Evolutionary conservation across 2,797 vertebrate species (phyloP).

Genomic region (Anabas testudineus): DNA sequence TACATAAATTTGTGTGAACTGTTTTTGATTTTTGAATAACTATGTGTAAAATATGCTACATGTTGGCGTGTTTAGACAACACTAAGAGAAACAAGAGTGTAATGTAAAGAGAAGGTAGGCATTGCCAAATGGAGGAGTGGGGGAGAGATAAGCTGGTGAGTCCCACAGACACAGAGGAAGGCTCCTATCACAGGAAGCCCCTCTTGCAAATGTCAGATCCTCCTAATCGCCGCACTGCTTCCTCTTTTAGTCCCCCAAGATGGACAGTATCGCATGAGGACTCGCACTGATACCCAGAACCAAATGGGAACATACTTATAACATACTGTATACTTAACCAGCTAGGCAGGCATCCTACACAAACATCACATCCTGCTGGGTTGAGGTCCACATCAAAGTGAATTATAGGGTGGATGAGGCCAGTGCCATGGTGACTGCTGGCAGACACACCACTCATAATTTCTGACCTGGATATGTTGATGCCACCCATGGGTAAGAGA

Average conservation of each 20-base stretch:
- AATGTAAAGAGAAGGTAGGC: constrained; percentile 25
- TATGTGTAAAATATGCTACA: constrained; percentile 1
- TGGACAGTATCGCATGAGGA: constrained; percentile 44
- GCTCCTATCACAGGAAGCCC: constrained; percentile 78
- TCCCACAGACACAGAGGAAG: constrained; percentile 75
- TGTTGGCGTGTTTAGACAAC: background rate
- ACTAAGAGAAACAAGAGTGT: constrained; percentile 14
- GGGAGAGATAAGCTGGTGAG: constrained; percentile 58
- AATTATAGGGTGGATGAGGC: constrained; percentile 74
- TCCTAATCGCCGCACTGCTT: constrained; percentile 69
- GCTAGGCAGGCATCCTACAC: constrained; percentile 63
- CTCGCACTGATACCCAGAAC: constrained; percentile 21
- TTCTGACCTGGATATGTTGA: constrained; percentile 58
- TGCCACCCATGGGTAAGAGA: constrained; percentile 36
- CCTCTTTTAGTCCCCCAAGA: constrained; percentile 60
- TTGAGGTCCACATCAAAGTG: constrained; percentile 71
- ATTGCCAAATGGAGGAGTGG: constrained; percentile 21
- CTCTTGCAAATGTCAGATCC: constrained; percentile 69
- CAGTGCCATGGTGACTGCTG: constrained; percentile 38
- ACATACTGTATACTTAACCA: constrained; percentile 36
- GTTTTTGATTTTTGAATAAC: background rate
- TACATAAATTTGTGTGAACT: constrained; percentile 1
- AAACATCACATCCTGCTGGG: constrained; percentile 67
- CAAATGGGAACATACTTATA: constrained; percentile 41
- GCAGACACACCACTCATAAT: constrained; percentile 62